A percentile compares a stretch with the other conserved stretches of the same genome.
phyloP scores from a whole-genome alignment of 1,140 invertebrate genomes.

The Papilio machaon region DNA sequence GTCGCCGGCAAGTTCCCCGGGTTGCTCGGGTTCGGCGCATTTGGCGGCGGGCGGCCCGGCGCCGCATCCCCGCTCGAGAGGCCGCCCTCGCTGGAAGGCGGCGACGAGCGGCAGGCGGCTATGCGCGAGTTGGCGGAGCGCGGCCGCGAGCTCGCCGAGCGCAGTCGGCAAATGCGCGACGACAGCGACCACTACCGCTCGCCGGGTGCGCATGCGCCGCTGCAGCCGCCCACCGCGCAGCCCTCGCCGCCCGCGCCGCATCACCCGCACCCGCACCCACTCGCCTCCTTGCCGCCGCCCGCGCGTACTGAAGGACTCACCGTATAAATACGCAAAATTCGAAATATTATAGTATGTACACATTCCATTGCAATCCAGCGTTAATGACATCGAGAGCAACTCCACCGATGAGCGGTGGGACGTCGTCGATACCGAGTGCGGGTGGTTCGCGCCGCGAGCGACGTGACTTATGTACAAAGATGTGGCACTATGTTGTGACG shows the following conservation, averaged over 20 bases:
- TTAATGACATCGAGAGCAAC: constrained; percentile 7
- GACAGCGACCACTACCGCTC: constrained; percentile 73
- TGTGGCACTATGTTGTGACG: constrained; percentile 46
- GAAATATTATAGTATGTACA: constrained; percentile 45
- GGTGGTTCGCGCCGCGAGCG: constrained; percentile 35
- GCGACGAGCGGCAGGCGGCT: constrained; percentile 73
- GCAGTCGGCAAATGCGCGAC: constrained; percentile 76
- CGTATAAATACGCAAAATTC: constrained; percentile 54
- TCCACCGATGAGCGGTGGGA: constrained; percentile 3
- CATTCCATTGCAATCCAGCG: constrained; percentile 60
- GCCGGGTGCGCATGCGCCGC: constrained; percentile 61
- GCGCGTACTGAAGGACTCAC: constrained; percentile 76
- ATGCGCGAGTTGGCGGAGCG: constrained; percentile 75
- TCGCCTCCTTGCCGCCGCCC: constrained; percentile 69
- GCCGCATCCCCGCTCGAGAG: constrained; percentile 77
- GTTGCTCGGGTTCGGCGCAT: constrained; percentile 83
- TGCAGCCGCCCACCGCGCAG: constrained; percentile 72
- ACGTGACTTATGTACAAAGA: constrained; percentile 56
- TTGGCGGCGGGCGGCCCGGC: constrained; percentile 70
- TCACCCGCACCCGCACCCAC: constrained; percentile 62
- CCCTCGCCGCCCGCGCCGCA: constrained; percentile 77
- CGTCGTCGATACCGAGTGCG: constrained; percentile 24
- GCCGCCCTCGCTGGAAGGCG: constrained; percentile 74
- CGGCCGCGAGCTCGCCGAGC: constrained; percentile 71
- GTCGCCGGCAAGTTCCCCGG: constrained; percentile 82